Conservation (phyloP, 2,888 invertebrate genomes). For the Isoperla grammatica region DNA sequence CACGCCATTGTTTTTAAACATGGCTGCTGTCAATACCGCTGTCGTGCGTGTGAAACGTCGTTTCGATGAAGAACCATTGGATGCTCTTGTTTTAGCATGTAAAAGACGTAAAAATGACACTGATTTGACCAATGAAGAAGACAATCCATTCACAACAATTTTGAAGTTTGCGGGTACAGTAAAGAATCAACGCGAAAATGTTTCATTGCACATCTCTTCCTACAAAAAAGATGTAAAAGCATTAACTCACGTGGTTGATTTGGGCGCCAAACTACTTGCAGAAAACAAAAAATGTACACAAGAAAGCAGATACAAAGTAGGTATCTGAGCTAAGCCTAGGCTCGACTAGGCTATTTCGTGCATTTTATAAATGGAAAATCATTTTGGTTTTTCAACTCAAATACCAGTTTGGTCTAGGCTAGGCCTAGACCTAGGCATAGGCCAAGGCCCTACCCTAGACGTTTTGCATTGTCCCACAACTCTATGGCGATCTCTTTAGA, state of each 20-base stretch:
- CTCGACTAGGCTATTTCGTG: background rate
- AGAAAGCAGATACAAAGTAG: conserved; percentile 46
- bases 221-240: conserved; percentile 41
- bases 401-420: background rate
- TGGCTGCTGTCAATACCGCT: conserved; percentile 47
- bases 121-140: conserved; percentile 40
- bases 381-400: too few species aligned
- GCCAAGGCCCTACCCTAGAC: too few species aligned
- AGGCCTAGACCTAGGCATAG: too few species aligned
- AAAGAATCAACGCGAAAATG: conserved; percentile 49
- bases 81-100: conserved; percentile 64
- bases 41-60: conserved; percentile 68
- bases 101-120: conserved; percentile 58
- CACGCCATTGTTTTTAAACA: background rate
- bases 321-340: background rate
- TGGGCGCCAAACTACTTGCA: conserved; percentile 45
- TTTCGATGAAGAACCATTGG: conserved; percentile 63
- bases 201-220: conserved; percentile 44
- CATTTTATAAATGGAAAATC: too few species aligned
- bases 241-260: conserved; percentile 44
- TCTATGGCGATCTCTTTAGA: too few species aligned
- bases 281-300: conserved; percentile 46
- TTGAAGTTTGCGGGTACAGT: conserved; percentile 69
- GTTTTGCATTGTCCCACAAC: too few species aligned
- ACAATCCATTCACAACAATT: conserved; percentile 51